Base-by-base conservation (phyloP, 2,113 vertebrate genomes). In the Albula glossodonta region DNA sequence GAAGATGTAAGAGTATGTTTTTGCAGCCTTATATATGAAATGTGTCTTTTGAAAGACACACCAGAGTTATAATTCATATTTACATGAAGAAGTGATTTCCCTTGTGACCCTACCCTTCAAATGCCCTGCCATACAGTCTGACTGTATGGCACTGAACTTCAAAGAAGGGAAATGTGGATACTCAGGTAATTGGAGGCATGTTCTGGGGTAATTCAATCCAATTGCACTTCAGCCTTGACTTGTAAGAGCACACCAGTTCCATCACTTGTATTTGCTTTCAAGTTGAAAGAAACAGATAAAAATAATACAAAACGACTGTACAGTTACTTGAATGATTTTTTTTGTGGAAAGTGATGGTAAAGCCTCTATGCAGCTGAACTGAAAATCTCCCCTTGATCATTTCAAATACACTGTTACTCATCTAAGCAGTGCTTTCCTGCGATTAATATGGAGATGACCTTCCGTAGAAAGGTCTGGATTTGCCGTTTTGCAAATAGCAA, bases 391-490 rank as follows among this genome's bases (percentile, higher is more conserved):
- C 25, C 78, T 31, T 56, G 70, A 82, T 89, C 90, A 91, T 91
- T 88, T 90, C 86, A 86, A 88, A 89, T 88, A 88, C 88, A 90
- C 87, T 86, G 89, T 92, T 91, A 90, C 87, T 92, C 90, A 92
- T 88, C 90, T 88, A 87, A 86, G 85, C 88, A 89, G 87, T 87
- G 88, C 86, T 89, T 86, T 41, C 85, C 89, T 90, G 82, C 66
- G 90, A 91, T 91, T 92, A 90, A 90, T 92, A 92, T 90, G 88
- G 87, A 89, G 91, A 91, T 92, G 89, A 92, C 91, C 91, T 92
- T 91, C 91, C 88, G 87, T 87, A 74, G 81, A 88, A 89, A 90
- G 90, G 85, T 89, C 84, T 84, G 88, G 86, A 86, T 90, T 90
- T 91, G 84, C 89, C 89, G 88, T 88, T 88, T 84, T 84, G 78